Percentiles rank a stretch among this genome's conserved stretches.
Conservation (phyloP, 92 coral and sea anemone genomes). For the Epizoanthus illoricatus region DNA sequence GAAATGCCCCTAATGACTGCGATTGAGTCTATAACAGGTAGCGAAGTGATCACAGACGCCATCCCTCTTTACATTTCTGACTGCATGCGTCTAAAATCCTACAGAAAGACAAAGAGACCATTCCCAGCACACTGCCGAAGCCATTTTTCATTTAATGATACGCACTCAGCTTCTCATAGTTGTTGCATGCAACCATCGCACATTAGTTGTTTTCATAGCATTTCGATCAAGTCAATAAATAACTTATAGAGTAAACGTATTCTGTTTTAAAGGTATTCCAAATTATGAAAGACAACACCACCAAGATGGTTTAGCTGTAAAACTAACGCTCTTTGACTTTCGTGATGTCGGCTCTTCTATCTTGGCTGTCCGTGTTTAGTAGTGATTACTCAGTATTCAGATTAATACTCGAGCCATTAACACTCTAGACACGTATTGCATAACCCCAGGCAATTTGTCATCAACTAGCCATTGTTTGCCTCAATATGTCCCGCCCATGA, state of each 20-base stretch:
- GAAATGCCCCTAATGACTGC: background rate
- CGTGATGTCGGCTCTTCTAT: background rate
- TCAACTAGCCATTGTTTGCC: slow-evolving; percentile 4
- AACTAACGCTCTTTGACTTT: slow-evolving; percentile 7
- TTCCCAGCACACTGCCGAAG: background rate
- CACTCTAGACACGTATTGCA: slow-evolving; percentile 13
- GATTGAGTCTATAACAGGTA: slow-evolving; percentile 27
- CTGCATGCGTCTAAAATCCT: slow-evolving; percentile 36
- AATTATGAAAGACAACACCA: background rate
- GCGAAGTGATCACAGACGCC: slow-evolving; percentile 22
- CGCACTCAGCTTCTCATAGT: background rate
- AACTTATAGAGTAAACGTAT: background rate
- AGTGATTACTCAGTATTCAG: slow-evolving; percentile 5
- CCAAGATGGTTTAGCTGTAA: background rate
- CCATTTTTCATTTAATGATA: slow-evolving; percentile 32
- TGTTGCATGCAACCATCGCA: slow-evolving; percentile 32
- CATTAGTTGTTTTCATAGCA: background rate
- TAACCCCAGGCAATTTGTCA: slow-evolving; percentile 24
- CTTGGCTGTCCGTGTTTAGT: background rate
- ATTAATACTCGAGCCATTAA: slow-evolving; percentile 19
- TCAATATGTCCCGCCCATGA: slow-evolving; percentile 37
- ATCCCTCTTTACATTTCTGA: slow-evolving; percentile 29
- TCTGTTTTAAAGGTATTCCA: background rate
- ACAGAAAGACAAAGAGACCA: background rate
- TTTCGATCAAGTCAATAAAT: background rate